Percentiles rank a stretch among this genome's conserved stretches.
These are phyloP conservation scores for Pyrrhia umbra DNA, from an alignment of 2,888 invertebrate species.

Conservation along the genomic window DNA sequence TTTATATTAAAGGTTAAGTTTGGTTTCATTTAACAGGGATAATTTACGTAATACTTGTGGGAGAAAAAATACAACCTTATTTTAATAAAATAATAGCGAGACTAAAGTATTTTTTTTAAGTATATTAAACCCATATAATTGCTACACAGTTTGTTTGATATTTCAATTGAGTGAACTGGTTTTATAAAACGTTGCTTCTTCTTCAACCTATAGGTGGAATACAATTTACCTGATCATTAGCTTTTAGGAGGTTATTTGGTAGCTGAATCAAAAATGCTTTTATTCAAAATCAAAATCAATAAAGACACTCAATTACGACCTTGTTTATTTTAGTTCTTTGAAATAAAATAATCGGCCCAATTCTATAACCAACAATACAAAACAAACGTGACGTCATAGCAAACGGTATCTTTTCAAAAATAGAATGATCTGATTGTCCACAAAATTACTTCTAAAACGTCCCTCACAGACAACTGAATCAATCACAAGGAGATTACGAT, in stretches of 20 bases:
- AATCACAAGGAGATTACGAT: conserved; percentile 61
- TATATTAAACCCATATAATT: no score
- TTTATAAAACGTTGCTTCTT: no score
- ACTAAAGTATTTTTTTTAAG: no score
- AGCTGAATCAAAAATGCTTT: not conserved
- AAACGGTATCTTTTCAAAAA: conserved; percentile 53
- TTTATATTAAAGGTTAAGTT: conserved; percentile 20
- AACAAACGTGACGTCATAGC: conserved; percentile 13
- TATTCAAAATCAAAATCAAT: no score
- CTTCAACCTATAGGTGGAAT: not conserved
- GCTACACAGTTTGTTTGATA: not conserved
- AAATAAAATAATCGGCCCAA: not conserved
- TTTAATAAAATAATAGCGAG: no score
- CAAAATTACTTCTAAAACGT: conserved; percentile 60
- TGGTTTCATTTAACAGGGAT: conserved; percentile 29
- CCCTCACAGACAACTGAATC: conserved; percentile 55
- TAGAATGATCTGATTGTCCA: conserved; percentile 56
- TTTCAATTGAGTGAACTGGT: not conserved
- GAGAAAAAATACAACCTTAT: not conserved
- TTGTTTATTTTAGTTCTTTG: not conserved
- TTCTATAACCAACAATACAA: not conserved
- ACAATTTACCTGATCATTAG: no score
- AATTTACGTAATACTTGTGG: no score
- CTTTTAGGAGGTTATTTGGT: no score
- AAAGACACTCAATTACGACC: no score